Evolutionary conservation across 2,113 vertebrate species (phyloP), one percentile per base, ranked within the genome.

Genomic region (Anguilla japonica): DNA sequence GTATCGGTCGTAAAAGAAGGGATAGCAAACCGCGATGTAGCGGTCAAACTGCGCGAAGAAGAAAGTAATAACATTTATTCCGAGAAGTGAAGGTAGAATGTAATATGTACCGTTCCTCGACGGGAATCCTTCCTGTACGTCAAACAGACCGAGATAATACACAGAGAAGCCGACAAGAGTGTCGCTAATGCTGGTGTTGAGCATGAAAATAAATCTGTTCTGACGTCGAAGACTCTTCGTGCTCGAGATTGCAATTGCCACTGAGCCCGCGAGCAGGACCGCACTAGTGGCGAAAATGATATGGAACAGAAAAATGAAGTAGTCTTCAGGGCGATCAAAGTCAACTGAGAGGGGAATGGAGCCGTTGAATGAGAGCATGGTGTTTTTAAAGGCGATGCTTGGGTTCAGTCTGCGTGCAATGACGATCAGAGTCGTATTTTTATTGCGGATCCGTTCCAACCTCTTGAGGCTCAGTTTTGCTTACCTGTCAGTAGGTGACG

Each of bases 101-200:
- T 40, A 40, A 22, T 39, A 84, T 41, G 83, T 84, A 41, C 53
- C n/a, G 41, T 84, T 84, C 40, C 60, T 71, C 22, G 29, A 18
- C 53, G 83, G 83, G n/a, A 34, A 84, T 40, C 34, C 46, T 20
- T 84, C 83, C 56, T 84, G 9, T 22, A 39, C 71, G 26, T 75
- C 71, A 75, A 75, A 75, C 11, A 75, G 71, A 75, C 71, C 71
- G 8, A 75, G 71, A 75, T 75, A 75, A 75, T 75, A 75, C 22
- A 75, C 71, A 75, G 71, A 75, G n/a, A 75, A 34, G 2, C 71
- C 71, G 26, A 26, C 26, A 13, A 75, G 71, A 29, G 71, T 56
- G 46, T 83, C 82, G 34, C 82, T 83, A 39, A 56, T 53, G 53
- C 82, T 83, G 41, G 82, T 83, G 50, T 60, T 83, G 43, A 83